Percentiles rank a stretch among this genome's conserved stretches.
Conservation (phyloP, 2,888 invertebrate genomes). For the Caenorhabditis sp. region DNA sequence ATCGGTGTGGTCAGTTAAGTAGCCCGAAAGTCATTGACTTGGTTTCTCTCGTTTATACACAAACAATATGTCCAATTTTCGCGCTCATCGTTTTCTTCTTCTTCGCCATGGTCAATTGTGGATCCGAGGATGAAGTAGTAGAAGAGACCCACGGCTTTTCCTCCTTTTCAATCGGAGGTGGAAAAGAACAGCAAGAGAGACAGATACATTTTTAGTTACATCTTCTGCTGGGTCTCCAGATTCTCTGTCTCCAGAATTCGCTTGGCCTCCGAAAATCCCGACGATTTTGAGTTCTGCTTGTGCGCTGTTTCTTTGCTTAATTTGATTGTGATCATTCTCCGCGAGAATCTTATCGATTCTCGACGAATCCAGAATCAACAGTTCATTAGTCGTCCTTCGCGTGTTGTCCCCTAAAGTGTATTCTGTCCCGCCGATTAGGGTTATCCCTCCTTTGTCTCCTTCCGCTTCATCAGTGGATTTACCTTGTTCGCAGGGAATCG, state of each 20-base stretch:
- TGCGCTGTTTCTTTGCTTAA: slow-evolving; percentile 17
- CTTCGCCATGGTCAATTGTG: slow-evolving; percentile 38
- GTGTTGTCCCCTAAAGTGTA: slow-evolving; percentile 16
- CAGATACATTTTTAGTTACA: slow-evolving; percentile 15
- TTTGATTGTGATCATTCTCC: not conserved
- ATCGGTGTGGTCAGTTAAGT: slow-evolving; percentile 49
- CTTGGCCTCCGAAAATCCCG: not conserved
- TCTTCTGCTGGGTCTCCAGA: not conserved
- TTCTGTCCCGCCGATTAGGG: slow-evolving; percentile 14
- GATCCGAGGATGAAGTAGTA: not conserved
- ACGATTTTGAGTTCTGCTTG: slow-evolving; percentile 22
- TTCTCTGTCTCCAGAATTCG: not conserved
- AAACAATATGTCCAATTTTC: slow-evolving; percentile 62
- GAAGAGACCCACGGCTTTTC: slow-evolving; percentile 9
- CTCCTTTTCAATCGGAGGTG: too few species aligned
- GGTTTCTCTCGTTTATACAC: slow-evolving; percentile 56
- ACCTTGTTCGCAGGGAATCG: not conserved
- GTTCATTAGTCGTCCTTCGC: slow-evolving; percentile 29
- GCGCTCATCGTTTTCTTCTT: slow-evolving; percentile 54
- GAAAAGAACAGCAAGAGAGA: not conserved
- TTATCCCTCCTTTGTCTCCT: not conserved
- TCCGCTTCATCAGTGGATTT: slow-evolving; percentile 2
- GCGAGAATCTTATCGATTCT: not conserved
- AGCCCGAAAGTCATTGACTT: slow-evolving; percentile 60
- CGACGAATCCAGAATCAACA: slow-evolving; percentile 24